Evolutionary conservation across 2,797 vertebrate genomes (phyloP).

Genomic region (Siniperca scherzeri): DNA sequence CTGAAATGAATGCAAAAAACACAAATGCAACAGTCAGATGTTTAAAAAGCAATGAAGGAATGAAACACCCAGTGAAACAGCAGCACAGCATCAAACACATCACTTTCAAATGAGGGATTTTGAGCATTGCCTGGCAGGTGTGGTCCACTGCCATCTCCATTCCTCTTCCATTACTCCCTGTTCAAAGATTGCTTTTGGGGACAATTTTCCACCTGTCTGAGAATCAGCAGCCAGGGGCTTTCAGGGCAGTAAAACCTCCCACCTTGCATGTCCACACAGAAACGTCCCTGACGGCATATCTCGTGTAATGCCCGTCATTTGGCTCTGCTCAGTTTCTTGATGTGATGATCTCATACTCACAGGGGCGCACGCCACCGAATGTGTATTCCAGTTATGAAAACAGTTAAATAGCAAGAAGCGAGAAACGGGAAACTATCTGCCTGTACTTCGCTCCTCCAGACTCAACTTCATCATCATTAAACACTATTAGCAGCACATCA

Average conservation of each 20-base stretch:
- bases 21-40: not conserved
- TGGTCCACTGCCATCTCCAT: constrained; percentile 34
- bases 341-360: constrained; percentile 30
- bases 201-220: constrained; percentile 77
- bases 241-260: constrained; percentile 46
- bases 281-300: constrained; percentile 16
- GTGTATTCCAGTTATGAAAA: not conserved
- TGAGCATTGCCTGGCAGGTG: constrained; percentile 32
- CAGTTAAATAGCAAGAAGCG: not conserved
- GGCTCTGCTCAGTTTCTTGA: constrained; percentile 32
- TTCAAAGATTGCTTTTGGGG: constrained; percentile 64
- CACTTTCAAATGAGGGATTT: constrained; percentile 34
- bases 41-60: constrained; percentile 18
- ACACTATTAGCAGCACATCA: constrained; percentile 18
- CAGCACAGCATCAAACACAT: not conserved
- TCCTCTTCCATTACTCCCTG: constrained; percentile 54
- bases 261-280: constrained; percentile 30
- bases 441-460: constrained; percentile 3
- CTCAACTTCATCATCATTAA: constrained; percentile 29
- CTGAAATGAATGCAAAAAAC: not conserved
- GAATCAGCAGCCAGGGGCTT: constrained; percentile 39
- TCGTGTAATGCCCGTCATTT: constrained; percentile 5
- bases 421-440: constrained; percentile 6
- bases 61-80: not conserved
- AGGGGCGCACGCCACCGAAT: not conserved